These are phyloP conservation scores for Bursaphelenchus okinawaensis DNA, from an alignment of 2,888 invertebrate species.

Conservation along the genomic window DNA sequence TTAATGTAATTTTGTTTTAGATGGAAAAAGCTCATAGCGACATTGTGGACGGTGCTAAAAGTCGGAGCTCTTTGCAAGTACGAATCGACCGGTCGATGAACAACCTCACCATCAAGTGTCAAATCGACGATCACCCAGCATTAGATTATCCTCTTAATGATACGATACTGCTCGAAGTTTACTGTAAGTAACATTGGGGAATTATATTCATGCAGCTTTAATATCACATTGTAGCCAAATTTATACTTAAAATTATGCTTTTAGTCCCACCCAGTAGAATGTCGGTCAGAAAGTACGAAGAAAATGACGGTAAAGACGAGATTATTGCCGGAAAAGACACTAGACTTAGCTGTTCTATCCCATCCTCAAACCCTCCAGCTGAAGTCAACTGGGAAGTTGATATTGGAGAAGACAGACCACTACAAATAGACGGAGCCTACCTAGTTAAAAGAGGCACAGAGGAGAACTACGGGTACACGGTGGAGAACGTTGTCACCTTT, in stretches of 20 bases:
- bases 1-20: slow-evolving; percentile 28
- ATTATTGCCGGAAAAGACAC: slow-evolving; percentile 42
- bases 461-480: slow-evolving; percentile 35
- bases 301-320: slow-evolving; percentile 20
- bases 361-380: slow-evolving; percentile 53
- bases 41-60: slow-evolving; percentile 40
- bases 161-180: slow-evolving; percentile 37
- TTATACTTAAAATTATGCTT: slow-evolving; percentile 8
- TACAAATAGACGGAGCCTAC: slow-evolving; percentile 11
- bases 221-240: too few relatives aligned
- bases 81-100: slow-evolving; percentile 49
- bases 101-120: slow-evolving; percentile 44
- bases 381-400: slow-evolving; percentile 37
- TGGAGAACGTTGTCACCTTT: slow-evolving; percentile 46
- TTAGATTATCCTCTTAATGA: slow-evolving; percentile 49
- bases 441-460: slow-evolving; percentile 16
- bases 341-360: slow-evolving; percentile 40
- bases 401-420: slow-evolving; percentile 18
- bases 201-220: neutral
- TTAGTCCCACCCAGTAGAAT: slow-evolving; percentile 10
- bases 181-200: too few relatives aligned
- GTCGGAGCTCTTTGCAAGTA: slow-evolving; percentile 42
- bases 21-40: slow-evolving; percentile 38
- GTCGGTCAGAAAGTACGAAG: neutral
- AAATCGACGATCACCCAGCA: slow-evolving; percentile 47